Percentiles rank a stretch among this genome's conserved stretches.
Evolutionary conservation across 2,888 invertebrate species (phyloP).

Genomic region (Antheraea assamensis): DNA sequence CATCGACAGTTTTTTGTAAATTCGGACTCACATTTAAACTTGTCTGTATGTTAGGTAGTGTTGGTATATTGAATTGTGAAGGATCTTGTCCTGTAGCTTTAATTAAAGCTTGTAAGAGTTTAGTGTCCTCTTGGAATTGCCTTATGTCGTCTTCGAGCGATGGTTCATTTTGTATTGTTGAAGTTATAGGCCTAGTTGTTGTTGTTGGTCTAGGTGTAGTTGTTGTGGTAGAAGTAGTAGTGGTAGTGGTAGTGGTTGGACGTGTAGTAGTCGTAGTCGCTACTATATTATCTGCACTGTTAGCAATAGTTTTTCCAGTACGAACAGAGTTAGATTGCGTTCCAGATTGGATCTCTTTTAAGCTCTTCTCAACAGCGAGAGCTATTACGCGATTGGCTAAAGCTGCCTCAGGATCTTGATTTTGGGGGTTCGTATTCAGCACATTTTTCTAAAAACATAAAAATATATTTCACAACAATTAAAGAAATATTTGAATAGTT

Average conservation of each 20-base stretch:
- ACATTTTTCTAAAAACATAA: constrained; percentile 70
- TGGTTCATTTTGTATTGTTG: constrained; percentile 36
- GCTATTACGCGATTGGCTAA: constrained; percentile 81
- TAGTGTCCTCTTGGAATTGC: constrained; percentile 77
- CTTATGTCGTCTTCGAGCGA: constrained; percentile 75
- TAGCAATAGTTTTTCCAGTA: constrained; percentile 56
- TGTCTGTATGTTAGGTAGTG: constrained; percentile 53
- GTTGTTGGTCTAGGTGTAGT: constrained; percentile 58
- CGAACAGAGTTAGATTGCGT: constrained; percentile 49
- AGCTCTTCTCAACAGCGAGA: constrained; percentile 77
- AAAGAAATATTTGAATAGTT: no score
- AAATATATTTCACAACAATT: not conserved
- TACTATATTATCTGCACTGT: constrained; percentile 44
- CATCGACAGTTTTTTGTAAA: constrained; percentile 43
- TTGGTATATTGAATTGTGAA: constrained; percentile 72
- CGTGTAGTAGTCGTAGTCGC: constrained; percentile 45
- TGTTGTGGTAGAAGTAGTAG: constrained; percentile 47
- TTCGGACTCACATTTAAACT: constrained; percentile 63
- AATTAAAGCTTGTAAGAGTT: constrained; percentile 70
- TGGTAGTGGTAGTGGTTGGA: constrained; percentile 51
- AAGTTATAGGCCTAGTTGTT: constrained; percentile 46
- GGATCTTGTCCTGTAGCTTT: constrained; percentile 77
- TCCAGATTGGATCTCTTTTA: constrained; percentile 69
- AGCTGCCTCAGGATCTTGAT: constrained; percentile 71
- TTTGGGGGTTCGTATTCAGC: constrained; percentile 61